Conservation (phyloP, 2,797 vertebrate species). For the Tragopan temminckii region DNA sequence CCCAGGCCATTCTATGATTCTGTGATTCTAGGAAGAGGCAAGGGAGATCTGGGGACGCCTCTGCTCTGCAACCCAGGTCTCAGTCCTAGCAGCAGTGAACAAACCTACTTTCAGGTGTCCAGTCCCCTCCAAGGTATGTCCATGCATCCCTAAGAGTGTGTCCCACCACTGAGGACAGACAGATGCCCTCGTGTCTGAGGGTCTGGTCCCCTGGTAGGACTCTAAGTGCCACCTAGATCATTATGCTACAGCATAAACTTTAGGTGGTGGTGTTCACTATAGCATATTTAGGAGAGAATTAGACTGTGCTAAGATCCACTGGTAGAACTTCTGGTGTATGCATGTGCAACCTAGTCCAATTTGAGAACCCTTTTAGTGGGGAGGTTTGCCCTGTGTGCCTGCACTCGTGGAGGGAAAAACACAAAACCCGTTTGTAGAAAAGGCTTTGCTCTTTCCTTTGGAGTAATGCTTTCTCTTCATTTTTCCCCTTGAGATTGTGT, state of each 20-base stretch:
- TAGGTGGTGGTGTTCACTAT: neutral
- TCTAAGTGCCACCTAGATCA: neutral
- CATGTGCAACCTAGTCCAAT: neutral
- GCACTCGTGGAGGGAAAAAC: neutral
- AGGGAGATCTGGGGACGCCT: neutral
- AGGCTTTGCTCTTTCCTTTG: neutral
- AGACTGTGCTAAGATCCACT: neutral
- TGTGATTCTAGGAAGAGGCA: neutral
- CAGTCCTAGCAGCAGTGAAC: fast-evolving
- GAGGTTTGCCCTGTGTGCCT: fast-evolving
- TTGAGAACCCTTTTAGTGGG: neutral
- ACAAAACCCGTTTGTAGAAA: neutral
- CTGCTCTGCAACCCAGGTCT: neutral
- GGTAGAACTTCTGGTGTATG: neutral
- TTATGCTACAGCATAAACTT: neutral
- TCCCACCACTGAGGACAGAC: too few species aligned
- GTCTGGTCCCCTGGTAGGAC: neutral
- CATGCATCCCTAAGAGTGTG: neutral
- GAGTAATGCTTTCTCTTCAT: neutral
- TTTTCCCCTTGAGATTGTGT: neutral
- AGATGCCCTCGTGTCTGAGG: neutral
- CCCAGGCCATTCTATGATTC: too few species aligned
- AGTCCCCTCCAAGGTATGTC: neutral
- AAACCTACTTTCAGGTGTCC: neutral
- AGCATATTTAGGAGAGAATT: neutral